Conservation (phyloP, 1,140 invertebrate genomes). For the Popillia japonica region DNA sequence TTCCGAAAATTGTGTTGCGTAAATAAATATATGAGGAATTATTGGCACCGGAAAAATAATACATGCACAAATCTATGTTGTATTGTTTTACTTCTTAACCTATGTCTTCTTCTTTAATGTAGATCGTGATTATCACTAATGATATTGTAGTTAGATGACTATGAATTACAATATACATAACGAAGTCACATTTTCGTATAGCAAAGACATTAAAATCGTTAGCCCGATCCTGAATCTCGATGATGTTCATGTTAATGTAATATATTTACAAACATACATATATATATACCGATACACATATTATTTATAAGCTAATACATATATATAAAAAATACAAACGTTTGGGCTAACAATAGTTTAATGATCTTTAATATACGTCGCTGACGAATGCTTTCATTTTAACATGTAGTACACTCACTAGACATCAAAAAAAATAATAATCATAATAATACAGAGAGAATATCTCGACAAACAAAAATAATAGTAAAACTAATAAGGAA, state of each 20-base stretch:
- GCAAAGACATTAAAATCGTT: neutral
- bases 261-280: constrained; percentile 7
- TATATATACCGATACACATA: neutral
- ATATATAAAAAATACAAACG: constrained; percentile 7
- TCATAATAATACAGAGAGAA: too few species aligned
- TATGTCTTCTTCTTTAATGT: constrained; percentile 6
- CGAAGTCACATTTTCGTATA: neutral
- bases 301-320: neutral
- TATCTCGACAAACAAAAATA: constrained; percentile 9
- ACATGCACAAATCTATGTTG: neutral
- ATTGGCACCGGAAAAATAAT: neutral
- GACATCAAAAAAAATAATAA: constrained; percentile 12
- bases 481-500: constrained; percentile 50
- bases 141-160: neutral
- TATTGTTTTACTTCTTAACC: neutral
- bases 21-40: neutral
- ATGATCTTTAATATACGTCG: neutral
- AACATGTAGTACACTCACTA: neutral
- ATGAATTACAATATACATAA: neutral
- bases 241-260: neutral
- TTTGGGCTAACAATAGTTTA: neutral
- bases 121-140: neutral
- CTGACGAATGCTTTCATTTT: neutral
- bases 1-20: too few species aligned
- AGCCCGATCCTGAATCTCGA: neutral